Percentiles rank a stretch among this genome's conserved stretches.
phyloP scores from a whole-genome alignment of 2,888 invertebrate species.

The Rhingia rostrata region DNA sequence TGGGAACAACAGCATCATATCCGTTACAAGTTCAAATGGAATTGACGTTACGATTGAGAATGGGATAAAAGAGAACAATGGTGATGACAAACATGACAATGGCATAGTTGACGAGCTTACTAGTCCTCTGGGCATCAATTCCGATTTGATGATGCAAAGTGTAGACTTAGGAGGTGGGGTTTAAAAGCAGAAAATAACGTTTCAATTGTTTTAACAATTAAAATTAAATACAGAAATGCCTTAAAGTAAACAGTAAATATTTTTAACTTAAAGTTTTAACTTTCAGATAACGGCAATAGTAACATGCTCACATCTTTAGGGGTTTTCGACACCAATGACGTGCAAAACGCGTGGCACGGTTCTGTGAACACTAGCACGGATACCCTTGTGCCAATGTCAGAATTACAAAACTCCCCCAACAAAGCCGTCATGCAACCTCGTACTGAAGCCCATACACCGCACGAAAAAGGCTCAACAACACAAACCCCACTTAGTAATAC shows the following conservation, averaged over 20 bases:
- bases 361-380: constrained; percentile 84
- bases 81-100: background rate
- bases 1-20: constrained; percentile 5
- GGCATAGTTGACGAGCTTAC: constrained; percentile 61
- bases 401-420: constrained; percentile 57
- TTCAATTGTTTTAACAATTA: background rate
- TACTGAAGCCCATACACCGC: constrained; percentile 24
- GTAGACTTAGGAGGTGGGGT: constrained; percentile 78
- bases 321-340: constrained; percentile 56
- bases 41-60: constrained; percentile 48
- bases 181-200: background rate
- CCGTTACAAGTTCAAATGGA: constrained; percentile 44
- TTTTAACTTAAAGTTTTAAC: constrained; percentile 30
- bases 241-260: constrained; percentile 15
- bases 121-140: constrained; percentile 65
- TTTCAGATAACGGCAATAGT: constrained; percentile 62
- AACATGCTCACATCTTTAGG: constrained; percentile 59
- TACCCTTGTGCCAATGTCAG: constrained; percentile 82
- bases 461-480: constrained; percentile 49
- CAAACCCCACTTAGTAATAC: constrained; percentile 39
- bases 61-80: constrained; percentile 31
- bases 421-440: background rate
- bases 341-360: constrained; percentile 78
- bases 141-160: constrained; percentile 78
- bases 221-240: constrained; percentile 4